phyloP scores from a whole-genome alignment of 2,113 vertebrate species.

The Telmatochromis sp. region DNA sequence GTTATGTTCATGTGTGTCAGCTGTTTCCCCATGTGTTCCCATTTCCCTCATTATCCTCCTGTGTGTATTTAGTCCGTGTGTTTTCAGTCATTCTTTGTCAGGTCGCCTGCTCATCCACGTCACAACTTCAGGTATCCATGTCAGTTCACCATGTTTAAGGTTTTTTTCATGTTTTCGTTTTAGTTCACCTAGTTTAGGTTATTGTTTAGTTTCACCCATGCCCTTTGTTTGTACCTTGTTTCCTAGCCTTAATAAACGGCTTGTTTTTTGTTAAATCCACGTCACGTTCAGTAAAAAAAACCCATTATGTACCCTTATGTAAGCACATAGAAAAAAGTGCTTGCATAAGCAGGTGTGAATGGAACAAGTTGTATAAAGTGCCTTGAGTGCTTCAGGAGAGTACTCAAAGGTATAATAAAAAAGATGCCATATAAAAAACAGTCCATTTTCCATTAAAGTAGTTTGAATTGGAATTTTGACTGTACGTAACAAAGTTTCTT shows the following conservation, averaged over 20 bases:
- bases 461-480: neutral
- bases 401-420: neutral
- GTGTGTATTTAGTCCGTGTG: neutral
- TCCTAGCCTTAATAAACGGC: neutral
- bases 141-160: neutral
- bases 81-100: neutral
- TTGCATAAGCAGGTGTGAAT: neutral
- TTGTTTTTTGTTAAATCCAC: neutral
- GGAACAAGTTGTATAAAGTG: neutral
- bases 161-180: too few species aligned
- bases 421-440: neutral
- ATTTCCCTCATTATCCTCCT: neutral
- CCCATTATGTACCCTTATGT: neutral
- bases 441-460: neutral
- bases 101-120: neutral
- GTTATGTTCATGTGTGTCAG: neutral
- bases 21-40: neutral
- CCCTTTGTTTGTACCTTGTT: neutral
- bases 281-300: accelerated
- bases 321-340: neutral
- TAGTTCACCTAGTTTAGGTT: neutral
- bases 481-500: neutral
- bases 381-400: neutral
- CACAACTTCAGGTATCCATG: neutral
- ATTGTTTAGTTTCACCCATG: neutral